Base-by-base conservation (phyloP, 2,888 invertebrate genomes). In the Lycia hirtaria region DNA sequence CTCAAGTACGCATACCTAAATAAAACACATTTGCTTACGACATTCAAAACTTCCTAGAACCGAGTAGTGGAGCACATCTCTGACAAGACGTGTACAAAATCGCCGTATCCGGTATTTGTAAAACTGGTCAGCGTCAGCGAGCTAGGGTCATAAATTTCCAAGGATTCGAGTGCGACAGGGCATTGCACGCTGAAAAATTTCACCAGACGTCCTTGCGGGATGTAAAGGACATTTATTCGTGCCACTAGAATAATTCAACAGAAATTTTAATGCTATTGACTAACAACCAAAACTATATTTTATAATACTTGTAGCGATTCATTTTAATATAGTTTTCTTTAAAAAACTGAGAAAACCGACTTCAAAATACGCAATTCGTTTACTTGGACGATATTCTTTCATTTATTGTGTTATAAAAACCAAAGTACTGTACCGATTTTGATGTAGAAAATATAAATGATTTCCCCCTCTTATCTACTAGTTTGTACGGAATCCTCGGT, bases 171-270 rank as follows among this genome's bases (percentile, higher is more conserved):
- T 73, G 71, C 80, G 89, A 90, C 90, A 83, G 78, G 78, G 78
- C 80, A 83, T 81, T 81, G 85, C 83, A 80, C 81, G 78, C 78
- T 85, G 87, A 88, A 88, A 89, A 88, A 88, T 90, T 84, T 80
- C 78, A 76, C 75, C 75, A 75, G 73, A 72, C 78, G 74, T 75
- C 76, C 76, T 79, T 72, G 74, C 52, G 49, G 52, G 51, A 50
- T 50, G 26, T 56, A 38, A 44, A 49, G 68, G 66, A 65, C 70
- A 69, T 71, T 67, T n/a, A n/a, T n/a, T 64, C 67, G 67, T 24
- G 40, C 26, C 44, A 56, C 54, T 55, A 40, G 12, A 22, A 40
- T 22, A 40, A 6, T 9, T 14, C 38, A 22, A 41, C 26, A 22
- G 19, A 10, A 40, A 37, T 37, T n/a, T 20, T n/a, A n/a, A n/a